Percentiles rank a stretch among this genome's conserved stretches.
phyloP scores from a whole-genome alignment of 2,888 invertebrate species.

The Tholera decimalis region DNA sequence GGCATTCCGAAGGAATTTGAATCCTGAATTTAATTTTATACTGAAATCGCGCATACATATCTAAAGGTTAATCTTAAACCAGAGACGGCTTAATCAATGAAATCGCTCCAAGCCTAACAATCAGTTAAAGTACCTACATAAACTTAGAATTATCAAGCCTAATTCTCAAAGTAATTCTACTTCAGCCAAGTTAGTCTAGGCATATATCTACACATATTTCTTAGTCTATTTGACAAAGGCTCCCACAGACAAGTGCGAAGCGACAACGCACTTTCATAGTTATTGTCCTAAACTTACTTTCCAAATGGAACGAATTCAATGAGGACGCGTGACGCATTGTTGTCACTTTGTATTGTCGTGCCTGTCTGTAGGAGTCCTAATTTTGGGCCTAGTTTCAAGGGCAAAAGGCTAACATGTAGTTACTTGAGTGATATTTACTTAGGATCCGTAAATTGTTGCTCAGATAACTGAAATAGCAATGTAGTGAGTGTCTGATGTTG shows the following conservation, averaged over 20 bases:
- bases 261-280: not conserved
- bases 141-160: slow-evolving; percentile 20
- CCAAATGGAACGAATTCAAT: not conserved
- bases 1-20: too few relatives aligned
- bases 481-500: slow-evolving; percentile 11
- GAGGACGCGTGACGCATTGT: not conserved
- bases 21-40: too few relatives aligned
- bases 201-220: slow-evolving; percentile 23
- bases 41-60: not conserved
- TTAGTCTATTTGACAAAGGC: slow-evolving; percentile 11
- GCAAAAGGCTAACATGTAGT: slow-evolving; percentile 3
- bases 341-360: not conserved
- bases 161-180: slow-evolving; percentile 33
- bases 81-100: not conserved
- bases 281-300: not conserved
- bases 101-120: slow-evolving; percentile 27
- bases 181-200: slow-evolving; percentile 18
- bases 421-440: slow-evolving; percentile 19
- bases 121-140: slow-evolving; percentile 3
- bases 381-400: slow-evolving; percentile 22
- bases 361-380: not conserved
- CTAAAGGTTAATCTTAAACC: not conserved
- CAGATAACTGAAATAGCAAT: slow-evolving; percentile 21
- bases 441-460: slow-evolving; percentile 24
- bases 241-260: not conserved